These are phyloP conservation scores for Leucopsar rothschildi DNA, from an alignment of 2,113 vertebrate genomes.

Conservation along the genomic window DNA sequence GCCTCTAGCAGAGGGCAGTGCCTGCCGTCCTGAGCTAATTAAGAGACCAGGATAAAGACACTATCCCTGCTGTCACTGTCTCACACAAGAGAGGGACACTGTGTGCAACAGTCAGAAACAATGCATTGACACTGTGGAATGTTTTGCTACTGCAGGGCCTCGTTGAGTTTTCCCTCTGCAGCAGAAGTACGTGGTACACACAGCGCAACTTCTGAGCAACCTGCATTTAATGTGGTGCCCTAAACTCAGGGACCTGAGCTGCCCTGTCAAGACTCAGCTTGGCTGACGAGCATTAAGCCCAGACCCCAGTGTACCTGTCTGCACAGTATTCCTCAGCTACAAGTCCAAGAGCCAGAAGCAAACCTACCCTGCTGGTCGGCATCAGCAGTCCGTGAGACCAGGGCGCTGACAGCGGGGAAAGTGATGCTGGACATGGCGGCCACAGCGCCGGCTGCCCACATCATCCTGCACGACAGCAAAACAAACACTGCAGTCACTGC, in stretches of 20 bases:
- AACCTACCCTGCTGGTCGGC: conserved; percentile 85
- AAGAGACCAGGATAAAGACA: neutral
- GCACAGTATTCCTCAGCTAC: neutral
- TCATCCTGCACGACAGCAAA: conserved; percentile 76
- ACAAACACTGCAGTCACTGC: neutral
- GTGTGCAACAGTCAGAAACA: accelerated
- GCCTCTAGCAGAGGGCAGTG: neutral
- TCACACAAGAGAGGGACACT: neutral
- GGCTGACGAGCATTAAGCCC: accelerated
- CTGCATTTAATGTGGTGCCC: neutral
- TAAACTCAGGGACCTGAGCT: neutral
- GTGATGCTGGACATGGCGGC: conserved; percentile 90
- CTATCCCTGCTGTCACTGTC: accelerated
- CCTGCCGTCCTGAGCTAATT: accelerated
- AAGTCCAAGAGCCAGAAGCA: neutral
- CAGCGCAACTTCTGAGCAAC: neutral
- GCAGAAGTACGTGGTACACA: accelerated
- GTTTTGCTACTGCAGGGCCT: neutral
- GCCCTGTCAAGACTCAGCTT: neutral
- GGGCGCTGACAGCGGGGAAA: conserved; percentile 84
- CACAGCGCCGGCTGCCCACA: conserved; percentile 87
- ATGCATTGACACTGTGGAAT: accelerated
- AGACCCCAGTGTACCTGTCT: accelerated
- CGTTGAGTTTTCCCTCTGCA: neutral
- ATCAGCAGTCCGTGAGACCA: conserved; percentile 85